Base-by-base conservation (phyloP, 2,888 invertebrate genomes). In the Diplolepis rosae region DNA sequence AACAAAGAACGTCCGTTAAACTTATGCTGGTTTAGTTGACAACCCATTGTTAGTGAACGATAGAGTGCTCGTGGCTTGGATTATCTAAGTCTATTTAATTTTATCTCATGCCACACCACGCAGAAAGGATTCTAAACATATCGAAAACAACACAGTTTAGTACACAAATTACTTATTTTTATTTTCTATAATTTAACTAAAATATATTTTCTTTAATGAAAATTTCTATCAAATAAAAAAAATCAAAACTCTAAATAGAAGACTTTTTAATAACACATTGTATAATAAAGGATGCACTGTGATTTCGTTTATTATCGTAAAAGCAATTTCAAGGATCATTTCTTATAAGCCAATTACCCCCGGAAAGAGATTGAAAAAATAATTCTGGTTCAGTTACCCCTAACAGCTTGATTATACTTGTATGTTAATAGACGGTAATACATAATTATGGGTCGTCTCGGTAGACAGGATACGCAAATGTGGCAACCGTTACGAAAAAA, bases 301-400 rank as follows among this genome's bases (percentile, higher is more conserved):
- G 54, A 22, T 56, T 56, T 56, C 9, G 15, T 61, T 39, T 39
- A 6, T 24, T 6, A 39, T 39, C 39, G n/a, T 27, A 24, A 61
- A n/a, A 35, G 39, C 39, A 39, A 61, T 61, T 61, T 39, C 39
- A 61, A 11, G 61, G 22, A 32, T 61, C 39, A 61, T 61, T 61
- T 22, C 39, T 61, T 13, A 24, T 24, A 35, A 61, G 61, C 1
- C 13, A 61, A 61, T 61, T 61, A 61, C 27, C 39, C 3, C 32
- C 6, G 61, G 24, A n/a, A 61, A 61, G 61, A 61, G 24, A 61
- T 61, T 39, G 61, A 61, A 61, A 61, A 61, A 61, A 61, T 61
- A 61, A 61, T 39, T 39, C 22, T 61, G 24, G 39, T 39, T 24
- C n/a, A 24, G 61, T 24, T 13, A 13, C n/a, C 39, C 39, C 39